Base-by-base conservation (phyloP, 92 coral and sea anemone species). In the Parazoanthus swiftii region DNA sequence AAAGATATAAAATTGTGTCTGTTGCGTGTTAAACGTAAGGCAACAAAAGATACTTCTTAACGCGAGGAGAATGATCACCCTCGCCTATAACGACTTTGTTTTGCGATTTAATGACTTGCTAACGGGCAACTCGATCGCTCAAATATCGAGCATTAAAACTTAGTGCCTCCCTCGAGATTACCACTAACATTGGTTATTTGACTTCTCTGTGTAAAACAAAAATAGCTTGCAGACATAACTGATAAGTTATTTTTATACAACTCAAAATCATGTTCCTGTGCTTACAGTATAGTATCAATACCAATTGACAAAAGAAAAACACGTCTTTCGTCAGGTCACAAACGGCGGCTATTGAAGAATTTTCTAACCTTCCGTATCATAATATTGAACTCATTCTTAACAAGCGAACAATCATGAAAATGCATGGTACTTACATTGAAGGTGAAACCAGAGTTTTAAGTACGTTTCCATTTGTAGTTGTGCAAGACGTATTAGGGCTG, bases 381-480 rank as follows among this genome's bases (percentile, higher is more conserved):
- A 48, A 74, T 4, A 8, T 10, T 81, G 21, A 84, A 48, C 11
- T 44, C n/a, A n/a, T 29, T 29, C 20, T 84, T 26, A 82, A 44
- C 56, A 39, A 70, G 21, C 23, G 33, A 29, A 18, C 8, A 21
- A 63, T 63, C 25, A 63, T 6, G 4, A 14, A 18, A 39, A 25
- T 9, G 25, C 1, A 3, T 43, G 7, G 59, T 46, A 84, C 87
- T 84, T 72, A 84, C 87, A 84, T 48, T 15, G 87, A 46, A 44
- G 87, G 67, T 18, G 66, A 74, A 29, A 72, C 87, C 23, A 84
- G 29, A 72, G 87, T 70, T 35, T 84, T 84, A 1, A 71, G 66
- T n/a, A 50, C 43, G 43, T 84, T 72, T 29, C 87, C 87, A 44
- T 79, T 71, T 20, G 85, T 63, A 5, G 87, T 84, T 72, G 87